phyloP scores from a whole-genome alignment of 2,888 invertebrate species.

The Agrenia bidenticulata region DNA sequence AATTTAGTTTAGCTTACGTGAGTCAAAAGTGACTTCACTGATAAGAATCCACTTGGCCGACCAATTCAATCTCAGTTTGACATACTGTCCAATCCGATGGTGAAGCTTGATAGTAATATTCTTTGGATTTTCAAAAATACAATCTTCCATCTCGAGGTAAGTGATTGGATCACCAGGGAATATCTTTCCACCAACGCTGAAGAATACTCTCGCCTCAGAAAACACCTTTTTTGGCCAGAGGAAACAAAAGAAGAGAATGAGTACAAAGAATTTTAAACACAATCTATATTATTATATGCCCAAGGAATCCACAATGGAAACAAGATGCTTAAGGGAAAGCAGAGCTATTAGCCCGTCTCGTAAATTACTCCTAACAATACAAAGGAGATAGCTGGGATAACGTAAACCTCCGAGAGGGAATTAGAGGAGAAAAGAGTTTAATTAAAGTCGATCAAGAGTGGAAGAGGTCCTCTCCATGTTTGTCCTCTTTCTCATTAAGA shows the following conservation, averaged over 20 bases:
- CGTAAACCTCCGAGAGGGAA: neutral
- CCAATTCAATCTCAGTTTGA: slow-evolving; percentile 75
- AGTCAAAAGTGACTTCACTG: slow-evolving; percentile 84
- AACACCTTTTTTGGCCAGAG: slow-evolving; percentile 65
- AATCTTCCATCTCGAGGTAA: slow-evolving; percentile 68
- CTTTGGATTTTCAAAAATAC: slow-evolving; percentile 76
- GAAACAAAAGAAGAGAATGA: too few species aligned
- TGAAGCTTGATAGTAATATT: slow-evolving; percentile 80
- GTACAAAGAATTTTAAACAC: too few species aligned
- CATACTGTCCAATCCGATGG: slow-evolving; percentile 76
- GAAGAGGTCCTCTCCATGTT: neutral
- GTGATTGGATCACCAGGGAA: slow-evolving; percentile 76
- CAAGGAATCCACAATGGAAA: too few species aligned
- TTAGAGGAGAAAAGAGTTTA: slow-evolving; percentile 4
- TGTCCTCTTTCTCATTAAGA: slow-evolving; percentile 13
- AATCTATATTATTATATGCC: too few species aligned
- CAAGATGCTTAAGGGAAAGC: too few species aligned
- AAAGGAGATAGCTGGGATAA: neutral
- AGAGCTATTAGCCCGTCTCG: slow-evolving; percentile 1
- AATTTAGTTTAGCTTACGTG: too few species aligned
- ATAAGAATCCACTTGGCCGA: slow-evolving; percentile 86
- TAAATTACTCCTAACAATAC: slow-evolving; percentile 4
- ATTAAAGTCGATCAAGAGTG: slow-evolving; percentile 17
- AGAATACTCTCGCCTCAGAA: slow-evolving; percentile 74
- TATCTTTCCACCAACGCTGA: slow-evolving; percentile 77